Evolutionary conservation across 1,140 invertebrate genomes (phyloP).

Genomic region (Sarcophaga peregrina): DNA sequence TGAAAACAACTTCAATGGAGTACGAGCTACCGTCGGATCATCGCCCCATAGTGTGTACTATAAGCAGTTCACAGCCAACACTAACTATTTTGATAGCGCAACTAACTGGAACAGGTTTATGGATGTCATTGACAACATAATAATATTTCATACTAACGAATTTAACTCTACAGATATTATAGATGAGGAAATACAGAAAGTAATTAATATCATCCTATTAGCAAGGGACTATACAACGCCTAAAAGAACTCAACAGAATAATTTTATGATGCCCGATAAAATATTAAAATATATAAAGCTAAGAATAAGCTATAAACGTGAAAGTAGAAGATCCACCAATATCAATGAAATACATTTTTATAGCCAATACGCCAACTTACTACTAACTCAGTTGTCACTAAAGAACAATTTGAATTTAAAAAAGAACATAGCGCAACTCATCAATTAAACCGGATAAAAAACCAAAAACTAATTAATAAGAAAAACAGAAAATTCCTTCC

Average conservation of each 20-base stretch:
- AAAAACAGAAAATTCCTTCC: too few species aligned
- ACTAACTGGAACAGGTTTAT: not conserved
- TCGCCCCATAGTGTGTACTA: not conserved
- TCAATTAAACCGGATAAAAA: conserved; percentile 16
- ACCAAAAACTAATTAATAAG: too few species aligned
- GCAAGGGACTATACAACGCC: too few species aligned
- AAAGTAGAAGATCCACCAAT: too few species aligned
- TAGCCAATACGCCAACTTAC: not conserved
- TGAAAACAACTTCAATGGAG: not conserved
- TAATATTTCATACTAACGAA: not conserved
- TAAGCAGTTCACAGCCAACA: not conserved
- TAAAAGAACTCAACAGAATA: too few species aligned
- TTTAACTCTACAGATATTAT: not conserved
- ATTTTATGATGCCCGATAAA: not conserved
- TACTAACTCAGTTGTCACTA: too few species aligned
- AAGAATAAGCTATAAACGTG: too few species aligned
- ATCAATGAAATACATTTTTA: not conserved
- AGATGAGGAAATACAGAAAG: not conserved
- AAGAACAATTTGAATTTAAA: conserved; percentile 36
- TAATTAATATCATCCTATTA: not conserved
- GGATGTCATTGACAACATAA: not conserved
- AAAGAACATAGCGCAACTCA: conserved; percentile 29
- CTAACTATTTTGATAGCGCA: not conserved
- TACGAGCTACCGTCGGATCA: conserved; percentile 6
- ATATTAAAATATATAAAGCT: too few species aligned